These are phyloP conservation scores for Penaeus indicus DNA, from an alignment of 1,140 invertebrate species.

Conservation along the genomic window DNA sequence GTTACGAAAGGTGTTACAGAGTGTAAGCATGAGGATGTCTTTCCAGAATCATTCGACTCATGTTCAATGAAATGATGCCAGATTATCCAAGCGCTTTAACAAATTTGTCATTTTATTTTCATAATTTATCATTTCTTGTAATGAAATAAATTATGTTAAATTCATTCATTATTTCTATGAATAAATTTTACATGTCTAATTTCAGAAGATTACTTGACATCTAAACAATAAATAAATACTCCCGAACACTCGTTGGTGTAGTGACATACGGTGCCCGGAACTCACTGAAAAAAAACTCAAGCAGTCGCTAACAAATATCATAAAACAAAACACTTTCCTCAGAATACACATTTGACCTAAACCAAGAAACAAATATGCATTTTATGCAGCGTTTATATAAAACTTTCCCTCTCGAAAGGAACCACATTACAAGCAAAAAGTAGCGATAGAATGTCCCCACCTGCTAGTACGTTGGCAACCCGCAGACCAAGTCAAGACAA, in stretches of 20 bases:
- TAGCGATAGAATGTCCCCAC: slow-evolving; percentile 40
- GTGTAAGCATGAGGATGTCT: neutral
- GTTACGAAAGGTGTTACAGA: too few species aligned
- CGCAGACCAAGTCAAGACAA: slow-evolving; percentile 32
- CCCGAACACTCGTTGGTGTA: neutral
- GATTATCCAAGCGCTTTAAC: too few species aligned
- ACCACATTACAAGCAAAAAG: slow-evolving; percentile 39
- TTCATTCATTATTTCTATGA: too few species aligned
- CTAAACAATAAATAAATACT: neutral
- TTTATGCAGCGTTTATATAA: neutral
- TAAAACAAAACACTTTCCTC: too few species aligned
- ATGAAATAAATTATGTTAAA: too few species aligned
- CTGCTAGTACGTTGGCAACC: slow-evolving; percentile 50
- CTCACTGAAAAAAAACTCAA: slow-evolving; percentile 22
- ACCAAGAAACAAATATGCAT: too few species aligned
- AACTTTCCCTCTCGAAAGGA: neutral
- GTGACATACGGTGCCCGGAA: slow-evolving; percentile 32
- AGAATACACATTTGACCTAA: too few species aligned
- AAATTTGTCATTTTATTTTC: too few species aligned
- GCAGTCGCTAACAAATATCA: too few species aligned
- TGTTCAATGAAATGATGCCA: slow-evolving; percentile 23
- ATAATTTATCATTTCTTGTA: too few species aligned
- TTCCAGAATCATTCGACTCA: slow-evolving; percentile 32
- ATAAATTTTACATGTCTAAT: too few species aligned
- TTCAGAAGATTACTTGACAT: too few species aligned